Percentiles rank a stretch among this genome's conserved stretches.
These are phyloP conservation scores for Echinarachnius parma DNA, from an alignment of 53 echinoderm and acorn worm genomes.

Conservation along the genomic window DNA sequence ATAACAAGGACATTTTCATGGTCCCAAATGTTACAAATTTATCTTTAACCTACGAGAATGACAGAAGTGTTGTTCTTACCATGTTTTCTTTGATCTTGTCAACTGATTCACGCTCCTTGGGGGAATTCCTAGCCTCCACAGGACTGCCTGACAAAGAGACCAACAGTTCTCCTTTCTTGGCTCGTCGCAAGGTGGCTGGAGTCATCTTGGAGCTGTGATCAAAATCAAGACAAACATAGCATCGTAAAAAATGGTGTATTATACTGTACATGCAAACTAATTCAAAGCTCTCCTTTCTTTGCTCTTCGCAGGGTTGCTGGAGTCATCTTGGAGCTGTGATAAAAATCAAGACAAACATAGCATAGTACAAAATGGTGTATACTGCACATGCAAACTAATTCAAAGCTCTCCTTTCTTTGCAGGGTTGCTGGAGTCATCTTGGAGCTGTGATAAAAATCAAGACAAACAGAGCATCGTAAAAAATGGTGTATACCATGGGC, in stretches of 20 bases:
- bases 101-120: constrained; percentile 4
- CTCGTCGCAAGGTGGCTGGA: constrained; percentile 66
- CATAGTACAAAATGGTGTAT: no score
- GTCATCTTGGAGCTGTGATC: constrained; percentile 79
- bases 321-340: constrained; percentile 76
- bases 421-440: constrained; percentile 78
- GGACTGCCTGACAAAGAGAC: constrained; percentile 89
- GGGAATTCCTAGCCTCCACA: constrained; percentile 49
- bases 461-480: no score
- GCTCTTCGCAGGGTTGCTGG: constrained; percentile 70
- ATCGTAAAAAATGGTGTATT: no score
- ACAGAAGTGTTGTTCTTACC: constrained; percentile 4
- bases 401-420: constrained; percentile 77
- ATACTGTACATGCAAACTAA: no score
- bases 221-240: no score
- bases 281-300: constrained; percentile 82
- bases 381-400: no score
- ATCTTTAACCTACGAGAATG: neutral
- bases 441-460: no score
- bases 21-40: neutral
- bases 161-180: constrained; percentile 74
- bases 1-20: no score
- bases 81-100: constrained; percentile 38
- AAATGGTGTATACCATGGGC: no score
- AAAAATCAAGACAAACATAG: no score